phyloP scores from a whole-genome alignment of 2,888 invertebrate species.

The Erynnis tages region DNA sequence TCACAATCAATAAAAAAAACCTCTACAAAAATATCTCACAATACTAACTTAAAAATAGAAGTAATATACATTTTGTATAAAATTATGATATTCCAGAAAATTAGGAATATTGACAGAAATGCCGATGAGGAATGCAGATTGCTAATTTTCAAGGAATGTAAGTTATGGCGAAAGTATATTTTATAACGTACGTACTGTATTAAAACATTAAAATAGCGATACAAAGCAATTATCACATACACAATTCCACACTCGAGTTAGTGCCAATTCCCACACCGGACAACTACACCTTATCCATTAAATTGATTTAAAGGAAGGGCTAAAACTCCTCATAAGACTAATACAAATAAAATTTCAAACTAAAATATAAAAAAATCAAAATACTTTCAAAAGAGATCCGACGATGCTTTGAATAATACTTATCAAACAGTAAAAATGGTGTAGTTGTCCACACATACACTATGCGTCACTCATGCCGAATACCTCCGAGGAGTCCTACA shows the following conservation, averaged over 20 bases:
- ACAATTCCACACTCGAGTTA: conserved; percentile 28
- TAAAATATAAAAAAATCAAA: conserved; percentile 1
- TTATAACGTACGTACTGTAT: neutral
- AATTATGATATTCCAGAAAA: conserved; percentile 37
- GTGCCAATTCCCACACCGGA: conserved; percentile 32
- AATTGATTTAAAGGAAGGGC: too few species aligned
- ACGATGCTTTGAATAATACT: neutral
- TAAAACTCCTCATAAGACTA: neutral
- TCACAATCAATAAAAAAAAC: conserved; percentile 51
- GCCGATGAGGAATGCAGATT: conserved; percentile 53
- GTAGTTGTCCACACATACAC: conserved; percentile 11
- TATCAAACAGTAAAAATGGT: too few species aligned
- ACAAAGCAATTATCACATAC: conserved; percentile 23
- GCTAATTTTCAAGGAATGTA: conserved; percentile 45
- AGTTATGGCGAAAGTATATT: conserved; percentile 27
- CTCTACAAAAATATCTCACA: conserved; percentile 67
- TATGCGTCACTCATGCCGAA: conserved; percentile 7
- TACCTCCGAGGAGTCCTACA: neutral
- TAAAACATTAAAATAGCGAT: conserved; percentile 14
- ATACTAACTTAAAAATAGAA: conserved; percentile 51
- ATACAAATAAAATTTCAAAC: neutral
- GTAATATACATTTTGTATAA: conserved; percentile 56
- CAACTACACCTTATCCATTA: conserved; percentile 18
- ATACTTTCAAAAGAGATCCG: conserved; percentile 6
- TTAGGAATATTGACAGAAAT: conserved; percentile 43